A percentile compares a stretch with the other conserved stretches of the same genome.
These are phyloP conservation scores for Rotaria socialis DNA, from an alignment of 2,888 invertebrate species.

Conservation along the genomic window DNA sequence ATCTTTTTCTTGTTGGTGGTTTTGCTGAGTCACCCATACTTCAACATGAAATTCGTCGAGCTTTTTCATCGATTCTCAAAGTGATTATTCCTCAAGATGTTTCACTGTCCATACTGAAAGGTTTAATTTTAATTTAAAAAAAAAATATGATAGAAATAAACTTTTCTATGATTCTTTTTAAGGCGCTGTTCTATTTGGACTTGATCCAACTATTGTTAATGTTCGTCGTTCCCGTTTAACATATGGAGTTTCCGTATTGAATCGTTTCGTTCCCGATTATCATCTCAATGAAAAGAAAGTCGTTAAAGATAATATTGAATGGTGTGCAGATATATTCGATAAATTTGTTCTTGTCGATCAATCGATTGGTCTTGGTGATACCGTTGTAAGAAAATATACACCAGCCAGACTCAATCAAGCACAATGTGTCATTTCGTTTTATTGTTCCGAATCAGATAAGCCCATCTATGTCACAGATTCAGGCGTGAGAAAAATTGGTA, in stretches of 20 bases:
- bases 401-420: conserved; percentile 62
- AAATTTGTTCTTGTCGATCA: conserved; percentile 62
- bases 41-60: conserved; percentile 62
- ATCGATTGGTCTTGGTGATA: conserved; percentile 62
- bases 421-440: conserved; percentile 63
- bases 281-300: conserved; percentile 62
- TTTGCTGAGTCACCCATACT: conserved; percentile 64
- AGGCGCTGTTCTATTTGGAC: conserved; percentile 64
- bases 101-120: conserved; percentile 62
- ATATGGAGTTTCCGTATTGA: conserved; percentile 64
- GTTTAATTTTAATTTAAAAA: conserved; percentile 48
- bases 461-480: conserved; percentile 63
- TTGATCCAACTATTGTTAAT: conserved; percentile 62
- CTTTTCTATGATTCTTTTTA: background rate
- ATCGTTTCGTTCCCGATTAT: conserved; percentile 60
- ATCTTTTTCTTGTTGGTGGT: conserved; percentile 64
- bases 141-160: too few species aligned
- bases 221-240: conserved; percentile 62
- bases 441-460: conserved; percentile 60
- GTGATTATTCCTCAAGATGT: conserved; percentile 61
- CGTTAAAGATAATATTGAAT: conserved; percentile 61
- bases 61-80: conserved; percentile 56
- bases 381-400: conserved; percentile 62
- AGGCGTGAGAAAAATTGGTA: conserved; percentile 55
- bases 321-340: conserved; percentile 66